Evolutionary conservation across 2,797 vertebrate genomes (phyloP).

Genomic region (Hippopotamyrus pictus): DNA sequence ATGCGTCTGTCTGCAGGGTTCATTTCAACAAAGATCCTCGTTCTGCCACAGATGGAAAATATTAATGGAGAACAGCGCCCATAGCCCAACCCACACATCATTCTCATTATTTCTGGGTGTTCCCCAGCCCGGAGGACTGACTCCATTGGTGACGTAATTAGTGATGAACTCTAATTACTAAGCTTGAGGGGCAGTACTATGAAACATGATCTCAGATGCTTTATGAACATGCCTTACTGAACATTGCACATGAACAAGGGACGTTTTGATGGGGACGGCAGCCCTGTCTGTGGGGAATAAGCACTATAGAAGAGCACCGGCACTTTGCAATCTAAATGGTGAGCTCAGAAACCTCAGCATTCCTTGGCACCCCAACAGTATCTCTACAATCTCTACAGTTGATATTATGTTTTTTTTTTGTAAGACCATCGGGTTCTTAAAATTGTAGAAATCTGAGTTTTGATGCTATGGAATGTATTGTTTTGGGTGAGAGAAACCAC

Average conservation of each 20-base stretch:
- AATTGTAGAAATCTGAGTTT: neutral
- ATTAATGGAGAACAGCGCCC: neutral
- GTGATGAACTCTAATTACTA: neutral
- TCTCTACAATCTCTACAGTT: neutral
- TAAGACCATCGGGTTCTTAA: neutral
- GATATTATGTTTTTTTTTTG: neutral
- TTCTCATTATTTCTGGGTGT: slow-evolving; percentile 2
- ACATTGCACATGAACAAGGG: neutral
- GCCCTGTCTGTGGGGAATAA: neutral
- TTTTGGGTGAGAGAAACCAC: neutral
- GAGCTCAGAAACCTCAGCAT: neutral
- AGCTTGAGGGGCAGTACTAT: neutral
- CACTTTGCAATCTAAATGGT: neutral
- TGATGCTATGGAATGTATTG: neutral
- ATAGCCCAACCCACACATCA: neutral
- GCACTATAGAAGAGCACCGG: neutral
- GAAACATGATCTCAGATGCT: neutral
- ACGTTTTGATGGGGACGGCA: neutral
- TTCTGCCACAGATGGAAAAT: neutral
- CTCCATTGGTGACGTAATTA: slow-evolving; percentile 1
- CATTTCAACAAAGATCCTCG: neutral
- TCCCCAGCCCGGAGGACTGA: neutral
- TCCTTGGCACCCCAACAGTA: neutral
- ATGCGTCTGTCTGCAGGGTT: neutral
- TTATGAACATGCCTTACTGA: neutral